Percentiles rank a stretch among this genome's conserved stretches.
These are phyloP conservation scores for Hippocampus guttulatus DNA, from an alignment of 2,113 vertebrate species.

Conservation along the genomic window DNA sequence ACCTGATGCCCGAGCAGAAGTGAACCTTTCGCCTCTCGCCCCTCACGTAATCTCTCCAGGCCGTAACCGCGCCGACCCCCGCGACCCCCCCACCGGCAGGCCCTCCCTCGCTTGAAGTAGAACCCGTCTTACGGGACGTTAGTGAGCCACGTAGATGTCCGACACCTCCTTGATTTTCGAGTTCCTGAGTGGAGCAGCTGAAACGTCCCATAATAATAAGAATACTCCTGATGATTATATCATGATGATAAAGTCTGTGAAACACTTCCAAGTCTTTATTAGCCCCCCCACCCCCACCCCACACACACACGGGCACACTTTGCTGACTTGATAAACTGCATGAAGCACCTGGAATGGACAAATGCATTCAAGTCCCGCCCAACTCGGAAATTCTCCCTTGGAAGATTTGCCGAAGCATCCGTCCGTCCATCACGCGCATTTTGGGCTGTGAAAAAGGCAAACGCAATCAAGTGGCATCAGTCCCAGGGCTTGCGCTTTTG, in stretches of 20 bases:
- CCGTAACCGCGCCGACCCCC: not conserved
- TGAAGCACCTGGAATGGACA: too few relatives aligned
- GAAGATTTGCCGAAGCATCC: too few relatives aligned
- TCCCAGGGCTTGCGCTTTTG: too few relatives aligned
- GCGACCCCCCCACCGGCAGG: not conserved
- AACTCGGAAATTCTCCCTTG: not conserved
- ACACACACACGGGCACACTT: not conserved
- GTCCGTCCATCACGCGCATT: not conserved
- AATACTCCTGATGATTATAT: conserved; percentile 18
- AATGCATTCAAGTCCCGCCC: too few relatives aligned
- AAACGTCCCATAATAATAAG: conserved; percentile 14
- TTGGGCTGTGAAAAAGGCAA: not conserved
- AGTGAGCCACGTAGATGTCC: conserved; percentile 47
- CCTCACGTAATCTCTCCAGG: not conserved
- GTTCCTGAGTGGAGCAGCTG: conserved; percentile 47
- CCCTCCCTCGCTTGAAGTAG: conserved; percentile 31
- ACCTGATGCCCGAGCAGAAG: conserved; percentile 92
- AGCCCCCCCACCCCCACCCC: too few relatives aligned
- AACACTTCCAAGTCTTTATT: conserved; percentile 32
- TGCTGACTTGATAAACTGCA: not conserved
- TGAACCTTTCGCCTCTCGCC: conserved; percentile 58
- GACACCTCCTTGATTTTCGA: conserved; percentile 46
- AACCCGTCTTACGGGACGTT: conserved; percentile 36
- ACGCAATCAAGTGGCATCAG: not conserved
- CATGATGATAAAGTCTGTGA: conserved; percentile 53